Percentiles rank a stretch among this genome's conserved stretches.
Evolutionary conservation across 2,888 invertebrate species (phyloP).

Genomic region (Apoderus coryli): DNA sequence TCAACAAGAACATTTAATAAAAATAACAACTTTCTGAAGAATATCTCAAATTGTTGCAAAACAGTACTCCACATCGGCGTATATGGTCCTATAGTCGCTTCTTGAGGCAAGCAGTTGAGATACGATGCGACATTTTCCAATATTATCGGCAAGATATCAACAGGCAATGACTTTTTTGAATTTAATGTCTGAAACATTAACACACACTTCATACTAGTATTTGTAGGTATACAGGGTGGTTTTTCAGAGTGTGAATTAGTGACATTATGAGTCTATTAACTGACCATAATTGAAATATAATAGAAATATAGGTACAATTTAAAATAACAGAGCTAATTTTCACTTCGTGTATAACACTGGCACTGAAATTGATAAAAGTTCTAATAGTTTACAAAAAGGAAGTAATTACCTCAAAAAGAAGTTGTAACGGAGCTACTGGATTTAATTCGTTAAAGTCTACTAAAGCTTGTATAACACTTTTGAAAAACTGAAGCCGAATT

Average conservation of each 20-base stretch:
- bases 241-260: too few species aligned
- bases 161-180: constrained; percentile 57
- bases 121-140: constrained; percentile 88
- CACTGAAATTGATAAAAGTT: too few species aligned
- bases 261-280: too few species aligned
- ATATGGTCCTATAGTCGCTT: constrained; percentile 52
- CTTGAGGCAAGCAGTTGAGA: constrained; percentile 79
- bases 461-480: constrained; percentile 83
- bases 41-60: constrained; percentile 70
- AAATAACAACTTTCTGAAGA: constrained; percentile 65
- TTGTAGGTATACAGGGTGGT: too few species aligned
- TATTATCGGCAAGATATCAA: constrained; percentile 59
- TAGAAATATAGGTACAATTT: too few species aligned
- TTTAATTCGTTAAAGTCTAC: constrained; percentile 93
- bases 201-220: too few species aligned
- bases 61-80: constrained; percentile 67
- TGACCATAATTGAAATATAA: too few species aligned
- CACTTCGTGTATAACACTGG: too few species aligned
- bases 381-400: too few species aligned
- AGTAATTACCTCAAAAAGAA: constrained; percentile 67
- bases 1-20: constrained; percentile 55
- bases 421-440: constrained; percentile 84
- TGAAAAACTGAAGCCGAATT: constrained; percentile 73
- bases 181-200: constrained; percentile 50
- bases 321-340: too few species aligned